Base-by-base conservation (phyloP, 1,140 invertebrate genomes). In the Metaphire vulgaris region DNA sequence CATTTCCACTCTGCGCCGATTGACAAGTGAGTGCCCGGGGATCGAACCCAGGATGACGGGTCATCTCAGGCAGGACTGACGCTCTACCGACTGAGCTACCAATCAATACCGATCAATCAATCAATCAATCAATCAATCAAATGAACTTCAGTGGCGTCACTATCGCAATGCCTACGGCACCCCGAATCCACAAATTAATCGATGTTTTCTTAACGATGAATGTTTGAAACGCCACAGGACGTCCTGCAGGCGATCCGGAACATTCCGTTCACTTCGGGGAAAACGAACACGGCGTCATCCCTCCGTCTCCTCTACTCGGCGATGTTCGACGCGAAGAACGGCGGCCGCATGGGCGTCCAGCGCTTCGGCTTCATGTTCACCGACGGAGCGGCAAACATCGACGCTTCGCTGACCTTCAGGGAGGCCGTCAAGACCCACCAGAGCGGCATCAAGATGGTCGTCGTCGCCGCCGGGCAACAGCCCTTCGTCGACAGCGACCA, bases 311-410 rank as follows among this genome's bases (percentile, higher is more conserved):
- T 83, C 78, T 74, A 80, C 21, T 74, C 75, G 29, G 28, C 81
- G 33, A 80, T 84, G 80, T 85, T 82, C 75, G 78, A 76, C 1
- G 64, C 30, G 26, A 31, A 15, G 30, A 78, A 83, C 74, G 83
- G 84, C 0, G 83, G 82, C 34, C 78, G 84, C 33, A 75, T 79
- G 1, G 79, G 79, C 33, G 82, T 80, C 0, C 74, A 72, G n/a
- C 82, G 84, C 67, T 74, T 84, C n/a, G 79, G 71, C 16, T 78
- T 84, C n/a, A 67, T 85, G 1, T 32, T 85, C 16, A 84, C 83
- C 30, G 84, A 85, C 80, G 84, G 84, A 75, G 77, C 81, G 12
- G 84, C 84, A 15, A 83, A 84, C 77, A 80, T 81, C 30, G 79
- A 80, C 66, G 70, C 32, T 67, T 69, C 33, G 33, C n/a, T n/a